Conservation (phyloP, 2,888 invertebrate species). For the Acronicta leporina region DNA sequence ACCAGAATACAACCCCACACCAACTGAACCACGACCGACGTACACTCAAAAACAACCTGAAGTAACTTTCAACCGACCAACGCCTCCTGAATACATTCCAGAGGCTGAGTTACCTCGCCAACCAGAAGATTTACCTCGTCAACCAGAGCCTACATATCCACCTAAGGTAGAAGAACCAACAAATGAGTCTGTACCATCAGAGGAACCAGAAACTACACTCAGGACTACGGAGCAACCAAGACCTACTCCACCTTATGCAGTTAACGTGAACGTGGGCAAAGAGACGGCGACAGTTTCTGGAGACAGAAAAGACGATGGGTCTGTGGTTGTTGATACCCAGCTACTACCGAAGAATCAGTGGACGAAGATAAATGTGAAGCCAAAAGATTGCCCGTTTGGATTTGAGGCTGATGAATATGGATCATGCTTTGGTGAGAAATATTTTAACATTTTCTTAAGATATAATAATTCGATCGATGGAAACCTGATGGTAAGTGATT, state of each 20-base stretch:
- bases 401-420: constrained; percentile 88
- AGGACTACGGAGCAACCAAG: constrained; percentile 49
- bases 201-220: constrained; percentile 59
- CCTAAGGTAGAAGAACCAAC: constrained; percentile 37
- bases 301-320: constrained; percentile 67
- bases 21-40: constrained; percentile 22
- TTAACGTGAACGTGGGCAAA: constrained; percentile 64
- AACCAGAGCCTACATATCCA: constrained; percentile 14
- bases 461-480: too few species aligned
- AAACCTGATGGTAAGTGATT: too few species aligned
- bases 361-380: constrained; percentile 69
- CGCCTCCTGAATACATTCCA: constrained; percentile 44
- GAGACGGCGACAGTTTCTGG: constrained; percentile 66
- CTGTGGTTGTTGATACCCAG: constrained; percentile 70
- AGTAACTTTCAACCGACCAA: constrained; percentile 42
- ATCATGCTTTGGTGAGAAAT: constrained; percentile 89
- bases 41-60: constrained; percentile 27
- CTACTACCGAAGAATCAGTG: constrained; percentile 73
- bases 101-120: constrained; percentile 42
- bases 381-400: constrained; percentile 81
- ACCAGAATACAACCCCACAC: constrained; percentile 17
- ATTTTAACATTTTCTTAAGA: too few species aligned
- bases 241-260: constrained; percentile 59
- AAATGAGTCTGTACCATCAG: constrained; percentile 44
- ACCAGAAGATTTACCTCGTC: constrained; percentile 19